Conservation (phyloP, 2,797 vertebrate species). For the Oreochromis mossambicus region DNA sequence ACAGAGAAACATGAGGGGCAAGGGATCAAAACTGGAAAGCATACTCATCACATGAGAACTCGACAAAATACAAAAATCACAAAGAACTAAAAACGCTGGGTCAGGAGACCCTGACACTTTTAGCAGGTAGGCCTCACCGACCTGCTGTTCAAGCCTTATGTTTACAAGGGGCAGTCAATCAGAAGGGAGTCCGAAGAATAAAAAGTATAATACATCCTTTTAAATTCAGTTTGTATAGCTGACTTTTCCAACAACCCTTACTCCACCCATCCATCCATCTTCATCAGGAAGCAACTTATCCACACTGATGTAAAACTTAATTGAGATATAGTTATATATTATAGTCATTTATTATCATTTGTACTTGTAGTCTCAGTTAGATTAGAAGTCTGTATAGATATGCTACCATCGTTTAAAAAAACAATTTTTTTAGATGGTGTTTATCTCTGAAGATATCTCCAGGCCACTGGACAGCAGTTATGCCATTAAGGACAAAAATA, state of each 20-base stretch:
- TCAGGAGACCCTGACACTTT: too few relatives aligned
- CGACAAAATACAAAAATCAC: too few relatives aligned
- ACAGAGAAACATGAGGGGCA: too few relatives aligned
- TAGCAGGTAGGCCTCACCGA: background rate
- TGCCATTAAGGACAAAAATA: constrained; percentile 45
- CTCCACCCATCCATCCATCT: background rate
- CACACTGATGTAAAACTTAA: background rate
- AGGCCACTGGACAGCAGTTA: constrained; percentile 3
- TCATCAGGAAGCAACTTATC: background rate
- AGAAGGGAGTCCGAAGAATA: background rate
- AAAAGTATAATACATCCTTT: background rate
- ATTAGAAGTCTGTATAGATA: background rate
- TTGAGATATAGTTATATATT: background rate
- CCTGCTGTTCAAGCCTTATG: background rate
- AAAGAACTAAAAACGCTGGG: too few relatives aligned
- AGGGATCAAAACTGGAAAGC: too few relatives aligned
- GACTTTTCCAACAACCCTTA: background rate
- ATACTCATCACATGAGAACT: too few relatives aligned
- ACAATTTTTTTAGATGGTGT: fast-evolving
- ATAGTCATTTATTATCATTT: background rate
- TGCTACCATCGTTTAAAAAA: background rate
- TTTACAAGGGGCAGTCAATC: background rate
- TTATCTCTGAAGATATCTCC: background rate
- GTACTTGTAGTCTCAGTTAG: background rate
- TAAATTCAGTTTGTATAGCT: background rate